Evolutionary conservation across 2,888 invertebrate species (phyloP).

Genomic region (Neoascia interrupta): DNA sequence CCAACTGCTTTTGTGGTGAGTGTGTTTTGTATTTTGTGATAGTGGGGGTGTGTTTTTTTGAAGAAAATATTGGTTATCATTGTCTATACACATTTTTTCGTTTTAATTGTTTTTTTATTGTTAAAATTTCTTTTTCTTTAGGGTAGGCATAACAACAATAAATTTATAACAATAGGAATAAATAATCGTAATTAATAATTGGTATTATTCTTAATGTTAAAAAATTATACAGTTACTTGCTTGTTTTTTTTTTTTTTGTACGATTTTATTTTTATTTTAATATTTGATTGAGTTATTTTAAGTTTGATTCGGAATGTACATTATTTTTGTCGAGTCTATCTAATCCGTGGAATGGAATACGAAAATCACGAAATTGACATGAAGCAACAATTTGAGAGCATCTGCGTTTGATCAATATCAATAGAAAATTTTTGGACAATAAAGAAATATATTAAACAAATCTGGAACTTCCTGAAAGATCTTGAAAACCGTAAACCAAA

Average conservation of each 20-base stretch:
- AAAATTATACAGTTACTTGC: slow-evolving; percentile 29
- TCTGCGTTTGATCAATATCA: too few relatives aligned
- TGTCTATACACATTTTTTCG: slow-evolving; percentile 12
- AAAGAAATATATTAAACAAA: too few relatives aligned
- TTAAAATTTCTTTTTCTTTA: slow-evolving; percentile 22
- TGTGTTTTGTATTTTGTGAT: background rate
- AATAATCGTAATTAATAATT: slow-evolving; percentile 40
- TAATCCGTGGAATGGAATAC: slow-evolving; percentile 36
- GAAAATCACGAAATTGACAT: too few relatives aligned
- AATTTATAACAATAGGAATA: slow-evolving; percentile 51
- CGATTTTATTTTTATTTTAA: slow-evolving; percentile 27
- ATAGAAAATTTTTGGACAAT: too few relatives aligned
- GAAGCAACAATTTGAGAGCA: too few relatives aligned
- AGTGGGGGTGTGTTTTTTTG: background rate
- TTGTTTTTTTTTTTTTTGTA: slow-evolving; percentile 46
- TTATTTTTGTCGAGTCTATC: slow-evolving; percentile 21
- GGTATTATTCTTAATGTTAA: slow-evolving; percentile 23
- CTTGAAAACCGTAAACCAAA: too few relatives aligned
- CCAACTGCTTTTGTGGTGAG: slow-evolving; percentile 67
- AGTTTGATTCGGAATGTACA: slow-evolving; percentile 11
- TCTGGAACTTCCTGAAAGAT: too few relatives aligned
- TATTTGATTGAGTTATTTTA: slow-evolving; percentile 24
- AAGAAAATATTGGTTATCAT: slow-evolving; percentile 9
- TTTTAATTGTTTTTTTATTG: slow-evolving; percentile 17
- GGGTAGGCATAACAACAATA: slow-evolving; percentile 40